Base-by-base conservation (phyloP, 2,113 vertebrate genomes). In the Planiliza haematocheilus region DNA sequence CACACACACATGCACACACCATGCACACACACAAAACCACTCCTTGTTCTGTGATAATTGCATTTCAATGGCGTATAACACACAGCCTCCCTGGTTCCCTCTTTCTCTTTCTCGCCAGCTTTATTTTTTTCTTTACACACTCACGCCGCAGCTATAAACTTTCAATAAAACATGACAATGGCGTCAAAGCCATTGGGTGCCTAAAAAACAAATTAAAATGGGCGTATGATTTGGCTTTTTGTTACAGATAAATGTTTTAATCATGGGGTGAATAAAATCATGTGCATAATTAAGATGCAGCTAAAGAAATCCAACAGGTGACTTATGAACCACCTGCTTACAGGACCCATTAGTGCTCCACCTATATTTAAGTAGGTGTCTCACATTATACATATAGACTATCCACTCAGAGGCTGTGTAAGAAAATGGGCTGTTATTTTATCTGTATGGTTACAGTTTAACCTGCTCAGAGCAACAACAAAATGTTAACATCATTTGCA, bases 41-140 rank as follows among this genome's bases (percentile, higher is more conserved):
- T 93, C 91, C 93, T 93, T 94, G 93, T 94, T 94, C 94, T 88
- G 74, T 92, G 85, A 93, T 91, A 95, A 94, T 95, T 94, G 93
- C 93, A 95, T 95, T 94, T 94, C 92, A 95, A 95, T 95, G 86
- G 93, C 87, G 83, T 91, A 91, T 91, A 92, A 93, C 93, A 93
- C 93, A 89, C 89, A 87, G 84, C 75, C 83, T 83, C 86, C 74
- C 90, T 53, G 74, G 57, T 77, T 72, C 81, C 62, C 71, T 53
- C 70, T 83, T 74, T 86, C 70, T 81, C 58, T 85, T 83, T 90
- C 69, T 82, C 83, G 77, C 81, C 82, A 76, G 83, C 81, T 86
- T 91, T 83, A 86, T 90, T 88, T 91, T 78, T 52, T 83, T 78
- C 86, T 89, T 88, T 80, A 88, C 78, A 88, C 86, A 82, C 76